Conservation (phyloP, 53 echinoderm and acorn worm species). For the Temnopleurus reevesii region DNA sequence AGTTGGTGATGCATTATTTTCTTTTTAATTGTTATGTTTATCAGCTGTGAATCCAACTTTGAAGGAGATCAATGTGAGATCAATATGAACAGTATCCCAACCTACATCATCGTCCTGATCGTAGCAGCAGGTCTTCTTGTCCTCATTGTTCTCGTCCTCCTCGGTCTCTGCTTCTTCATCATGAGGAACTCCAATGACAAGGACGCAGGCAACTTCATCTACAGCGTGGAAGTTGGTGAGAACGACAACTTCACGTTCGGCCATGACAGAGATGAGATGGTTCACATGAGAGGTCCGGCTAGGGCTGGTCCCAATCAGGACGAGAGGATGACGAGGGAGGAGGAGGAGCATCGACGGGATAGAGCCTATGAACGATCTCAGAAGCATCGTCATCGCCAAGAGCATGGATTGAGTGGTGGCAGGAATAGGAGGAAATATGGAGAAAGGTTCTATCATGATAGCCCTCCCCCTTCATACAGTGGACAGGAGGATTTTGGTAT, state of each 20-base stretch:
- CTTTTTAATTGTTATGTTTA: no score
- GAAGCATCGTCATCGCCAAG: background rate
- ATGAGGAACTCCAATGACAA: slow-evolving; percentile 18
- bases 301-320: background rate
- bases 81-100: slow-evolving; percentile 43
- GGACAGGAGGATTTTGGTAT: background rate
- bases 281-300: slow-evolving; percentile 40
- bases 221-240: slow-evolving; percentile 41
- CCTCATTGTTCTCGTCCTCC: slow-evolving; percentile 58
- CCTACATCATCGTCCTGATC: slow-evolving; percentile 67
- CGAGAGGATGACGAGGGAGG: background rate
- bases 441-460: slow-evolving; percentile 28
- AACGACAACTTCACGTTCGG: slow-evolving; percentile 46
- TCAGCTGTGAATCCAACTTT: slow-evolving; percentile 64
- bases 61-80: slow-evolving; percentile 70
- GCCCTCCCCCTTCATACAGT: slow-evolving; percentile 23
- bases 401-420: no score
- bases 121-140: slow-evolving; percentile 61
- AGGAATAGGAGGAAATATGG: background rate
- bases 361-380: background rate
- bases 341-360: background rate
- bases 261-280: slow-evolving; percentile 4
- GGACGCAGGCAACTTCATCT: slow-evolving; percentile 45
- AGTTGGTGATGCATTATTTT: no score
- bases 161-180: slow-evolving; percentile 56